These are phyloP conservation scores for Odontamblyopus rebecca DNA, from an alignment of 2,797 vertebrate species.

Conservation along the genomic window DNA sequence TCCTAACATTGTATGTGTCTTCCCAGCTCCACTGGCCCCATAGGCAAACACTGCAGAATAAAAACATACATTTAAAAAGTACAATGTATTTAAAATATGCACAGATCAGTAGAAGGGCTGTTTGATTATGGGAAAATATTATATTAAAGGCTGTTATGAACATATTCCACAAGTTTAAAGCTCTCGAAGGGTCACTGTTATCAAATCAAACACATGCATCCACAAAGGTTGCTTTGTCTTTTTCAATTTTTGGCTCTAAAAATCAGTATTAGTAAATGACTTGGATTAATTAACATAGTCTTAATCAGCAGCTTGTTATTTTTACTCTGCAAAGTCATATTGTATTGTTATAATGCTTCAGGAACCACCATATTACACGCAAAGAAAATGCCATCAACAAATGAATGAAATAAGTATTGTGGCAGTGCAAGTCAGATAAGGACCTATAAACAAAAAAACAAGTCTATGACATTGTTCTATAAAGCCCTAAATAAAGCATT, in stretches of 20 bases:
- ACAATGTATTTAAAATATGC: not conserved
- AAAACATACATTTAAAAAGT: not conserved
- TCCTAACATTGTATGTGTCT: slow-evolving; percentile 96
- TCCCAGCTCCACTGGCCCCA: slow-evolving; percentile 96
- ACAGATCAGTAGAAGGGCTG: not conserved
- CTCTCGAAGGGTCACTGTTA: no score
- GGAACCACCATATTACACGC: slow-evolving; percentile 16
- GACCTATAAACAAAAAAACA: not conserved
- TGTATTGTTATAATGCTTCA: not conserved
- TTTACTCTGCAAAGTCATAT: slow-evolving; percentile 13
- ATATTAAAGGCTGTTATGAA: not conserved
- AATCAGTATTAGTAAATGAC: not conserved
- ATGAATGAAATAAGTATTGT: slow-evolving; percentile 19
- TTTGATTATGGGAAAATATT: not conserved
- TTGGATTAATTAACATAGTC: not conserved
- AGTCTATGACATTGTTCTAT: not conserved
- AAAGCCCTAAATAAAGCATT: not conserved
- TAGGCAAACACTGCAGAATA: slow-evolving; percentile 89
- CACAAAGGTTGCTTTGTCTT: not conserved
- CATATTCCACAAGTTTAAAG: no score
- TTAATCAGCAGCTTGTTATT: not conserved
- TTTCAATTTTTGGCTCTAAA: no score
- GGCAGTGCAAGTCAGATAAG: slow-evolving; percentile 2
- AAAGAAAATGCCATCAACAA: slow-evolving; percentile 27
- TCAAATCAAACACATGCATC: no score